Evolutionary conservation across 92 coral and sea anemone species (phyloP).

Genomic region (Zoanthus sansibaricus): DNA sequence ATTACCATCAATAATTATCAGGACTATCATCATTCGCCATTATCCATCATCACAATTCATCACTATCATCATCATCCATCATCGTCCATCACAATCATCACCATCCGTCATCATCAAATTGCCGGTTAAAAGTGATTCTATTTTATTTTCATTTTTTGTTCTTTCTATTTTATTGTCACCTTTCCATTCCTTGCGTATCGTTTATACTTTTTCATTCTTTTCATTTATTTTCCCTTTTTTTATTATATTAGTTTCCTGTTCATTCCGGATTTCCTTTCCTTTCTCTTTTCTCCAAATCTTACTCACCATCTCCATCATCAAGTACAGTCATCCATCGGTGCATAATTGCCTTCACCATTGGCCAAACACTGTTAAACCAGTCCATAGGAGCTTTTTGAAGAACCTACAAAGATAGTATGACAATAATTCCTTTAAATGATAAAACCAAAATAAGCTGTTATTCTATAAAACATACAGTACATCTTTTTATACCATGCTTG

Average conservation of each 20-base stretch:
- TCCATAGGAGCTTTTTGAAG: slow-evolving; percentile 78
- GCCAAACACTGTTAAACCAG: slow-evolving; percentile 84
- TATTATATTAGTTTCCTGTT: too few species aligned
- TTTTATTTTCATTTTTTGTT: too few species aligned
- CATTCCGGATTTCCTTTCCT: too few species aligned
- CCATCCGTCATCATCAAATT: too few species aligned
- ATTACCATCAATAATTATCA: background rate
- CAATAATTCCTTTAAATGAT: background rate
- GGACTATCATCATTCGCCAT: background rate
- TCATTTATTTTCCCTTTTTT: too few species aligned
- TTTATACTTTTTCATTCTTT: too few species aligned
- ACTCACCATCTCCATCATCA: slow-evolving; percentile 67
- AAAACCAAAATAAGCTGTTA: background rate
- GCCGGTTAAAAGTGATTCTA: too few species aligned
- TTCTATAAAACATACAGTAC: too few species aligned
- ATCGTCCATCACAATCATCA: background rate
- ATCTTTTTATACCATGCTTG: too few species aligned
- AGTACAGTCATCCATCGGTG: slow-evolving; percentile 84
- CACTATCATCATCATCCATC: background rate
- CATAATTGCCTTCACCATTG: slow-evolving; percentile 83
- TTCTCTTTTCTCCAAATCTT: background rate
- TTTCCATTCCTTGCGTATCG: too few species aligned
- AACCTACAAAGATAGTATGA: slow-evolving; percentile 47
- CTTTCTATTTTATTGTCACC: too few species aligned
- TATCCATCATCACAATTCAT: background rate